These are phyloP conservation scores for Tokudaia muenninki DNA, from an alignment of 2,797 vertebrate genomes.

Conservation along the genomic window DNA sequence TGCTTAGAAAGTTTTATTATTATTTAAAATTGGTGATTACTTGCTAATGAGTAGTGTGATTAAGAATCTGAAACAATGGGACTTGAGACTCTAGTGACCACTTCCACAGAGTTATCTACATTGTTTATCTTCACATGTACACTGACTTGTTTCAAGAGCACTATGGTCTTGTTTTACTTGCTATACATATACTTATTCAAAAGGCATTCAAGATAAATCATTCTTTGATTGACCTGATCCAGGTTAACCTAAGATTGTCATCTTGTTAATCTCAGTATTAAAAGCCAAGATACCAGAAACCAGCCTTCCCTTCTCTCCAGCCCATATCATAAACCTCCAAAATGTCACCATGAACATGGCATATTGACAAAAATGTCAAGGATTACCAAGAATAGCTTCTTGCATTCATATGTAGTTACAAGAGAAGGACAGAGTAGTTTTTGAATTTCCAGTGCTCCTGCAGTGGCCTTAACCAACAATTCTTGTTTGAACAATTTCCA, in stretches of 20 bases:
- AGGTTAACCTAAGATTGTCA: slow-evolving; percentile 20
- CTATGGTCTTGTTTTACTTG: neutral
- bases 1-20: slow-evolving; percentile 30
- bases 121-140: neutral
- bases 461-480: slow-evolving; percentile 62
- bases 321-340: slow-evolving; percentile 72
- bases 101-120: neutral
- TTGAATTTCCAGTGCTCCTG: slow-evolving; percentile 71
- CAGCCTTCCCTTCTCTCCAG: slow-evolving; percentile 18
- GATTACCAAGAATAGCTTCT: slow-evolving; percentile 80
- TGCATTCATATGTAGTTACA: slow-evolving; percentile 67
- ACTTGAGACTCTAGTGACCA: neutral
- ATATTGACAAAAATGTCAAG: slow-evolving; percentile 80
- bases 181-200: slow-evolving; percentile 5
- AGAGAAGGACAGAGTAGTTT: slow-evolving; percentile 63
- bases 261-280: slow-evolving; percentile 55
- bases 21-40: slow-evolving; percentile 5
- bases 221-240: slow-evolving; percentile 52
- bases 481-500: slow-evolving; percentile 50
- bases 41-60: slow-evolving; percentile 7
- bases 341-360: slow-evolving; percentile 75
- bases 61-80: neutral
- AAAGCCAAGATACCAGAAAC: slow-evolving; percentile 62
- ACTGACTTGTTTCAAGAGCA: neutral
- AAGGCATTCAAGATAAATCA: slow-evolving; percentile 9